Evolutionary conservation across 2,888 invertebrate species (phyloP).

Genomic region (Neoascia interrupta): DNA sequence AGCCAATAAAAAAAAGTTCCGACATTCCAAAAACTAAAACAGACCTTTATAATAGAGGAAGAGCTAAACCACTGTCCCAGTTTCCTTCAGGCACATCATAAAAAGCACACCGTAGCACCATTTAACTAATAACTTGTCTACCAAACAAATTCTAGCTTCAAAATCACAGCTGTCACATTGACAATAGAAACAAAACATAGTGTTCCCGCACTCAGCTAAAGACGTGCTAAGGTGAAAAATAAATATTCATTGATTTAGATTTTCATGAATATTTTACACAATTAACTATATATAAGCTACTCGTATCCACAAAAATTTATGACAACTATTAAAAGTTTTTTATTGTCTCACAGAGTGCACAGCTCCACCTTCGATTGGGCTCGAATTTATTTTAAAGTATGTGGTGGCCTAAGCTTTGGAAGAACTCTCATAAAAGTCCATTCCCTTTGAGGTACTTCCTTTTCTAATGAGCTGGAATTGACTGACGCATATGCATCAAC

Average conservation of each 20-base stretch:
- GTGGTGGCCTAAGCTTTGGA: slow-evolving; percentile 28
- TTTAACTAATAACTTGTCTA: slow-evolving; percentile 35
- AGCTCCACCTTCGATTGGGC: slow-evolving; percentile 18
- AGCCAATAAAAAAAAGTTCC: no score
- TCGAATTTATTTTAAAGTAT: slow-evolving; percentile 27
- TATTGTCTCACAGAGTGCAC: slow-evolving; percentile 27
- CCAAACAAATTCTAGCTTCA: slow-evolving; percentile 19
- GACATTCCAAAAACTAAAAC: no score
- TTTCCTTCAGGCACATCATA: no score
- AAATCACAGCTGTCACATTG: slow-evolving; percentile 38
- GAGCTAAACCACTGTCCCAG: no score
- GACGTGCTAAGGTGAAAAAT: slow-evolving; percentile 50
- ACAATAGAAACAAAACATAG: slow-evolving; percentile 7
- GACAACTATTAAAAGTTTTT: slow-evolving; percentile 51
- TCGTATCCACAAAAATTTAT: slow-evolving; percentile 62
- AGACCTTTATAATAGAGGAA: no score
- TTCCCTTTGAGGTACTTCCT: neutral
- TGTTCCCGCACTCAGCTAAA: neutral
- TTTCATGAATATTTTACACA: slow-evolving; percentile 66
- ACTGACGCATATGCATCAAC: slow-evolving; percentile 47
- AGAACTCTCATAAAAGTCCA: slow-evolving; percentile 24
- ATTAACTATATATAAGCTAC: slow-evolving; percentile 62
- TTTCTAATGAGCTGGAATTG: slow-evolving; percentile 32
- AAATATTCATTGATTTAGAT: slow-evolving; percentile 65
- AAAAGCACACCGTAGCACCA: slow-evolving; percentile 18